Evolutionary conservation across 2,888 invertebrate species (phyloP), one percentile per base, ranked within the genome.

Genomic region (Blastobasis adustella): DNA sequence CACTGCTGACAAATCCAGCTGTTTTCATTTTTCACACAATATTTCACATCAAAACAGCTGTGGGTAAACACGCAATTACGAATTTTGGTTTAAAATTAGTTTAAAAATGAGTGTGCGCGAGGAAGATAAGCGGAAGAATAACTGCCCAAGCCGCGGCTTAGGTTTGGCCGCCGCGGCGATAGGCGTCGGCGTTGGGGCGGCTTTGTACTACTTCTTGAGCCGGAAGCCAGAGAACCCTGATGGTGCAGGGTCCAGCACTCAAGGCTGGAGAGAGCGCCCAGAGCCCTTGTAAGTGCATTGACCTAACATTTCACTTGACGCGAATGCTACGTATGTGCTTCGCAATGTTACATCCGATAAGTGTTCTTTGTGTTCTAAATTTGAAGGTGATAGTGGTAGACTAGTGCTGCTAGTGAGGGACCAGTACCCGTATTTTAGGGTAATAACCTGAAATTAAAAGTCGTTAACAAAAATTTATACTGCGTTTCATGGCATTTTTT

Each of bases 111-210:
- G 79, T 67, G 70, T 77, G 37, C 79, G 80, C 43, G 79, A 83
- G 53, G 81, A 85, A 57, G 80, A 84, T 42, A 61, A 69, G 23
- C 65, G 73, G 50, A 82, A 82, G 55, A 78, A 69, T 45, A 69
- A 55, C 54, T 79, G 83, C 62, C 57, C 82, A 56, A 75, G 77
- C 65, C 78, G 82, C 48, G 86, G 86, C 0, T 61, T 83, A 0
- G 87, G 82, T 4, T 59, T 85, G 1, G 86, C 84, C 46, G 85
- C 80, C 10, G 82, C 84, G 52, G 87, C 83, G 0, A 72, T 86
- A 54, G 84, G 86, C 56, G 82, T 84, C 49, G 84, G 86, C 0
- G 79, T 87, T 64, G 87, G 86, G 48, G 84, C 86, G 4, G 86
- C 86, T 23, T 53, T 87, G 59, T 87, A 83, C 69, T 87, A 87